A percentile compares a stretch with the other conserved stretches of the same genome.
These are phyloP conservation scores for Gallinago solitaria DNA, from an alignment of 2,797 vertebrate species.

Conservation along the genomic window DNA sequence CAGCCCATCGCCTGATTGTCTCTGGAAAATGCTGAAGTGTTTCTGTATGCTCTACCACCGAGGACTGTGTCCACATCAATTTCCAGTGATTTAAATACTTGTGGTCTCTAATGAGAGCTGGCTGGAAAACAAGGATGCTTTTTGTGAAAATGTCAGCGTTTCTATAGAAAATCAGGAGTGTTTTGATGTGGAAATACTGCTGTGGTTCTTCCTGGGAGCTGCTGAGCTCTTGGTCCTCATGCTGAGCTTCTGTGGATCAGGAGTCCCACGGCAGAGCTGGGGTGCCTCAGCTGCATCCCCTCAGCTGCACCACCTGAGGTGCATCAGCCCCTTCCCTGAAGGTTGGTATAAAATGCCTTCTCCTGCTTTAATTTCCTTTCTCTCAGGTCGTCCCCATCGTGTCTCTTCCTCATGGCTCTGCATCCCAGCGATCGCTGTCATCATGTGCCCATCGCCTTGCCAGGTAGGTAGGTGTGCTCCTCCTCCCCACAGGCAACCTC, in stretches of 20 bases:
- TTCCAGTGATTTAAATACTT: neutral
- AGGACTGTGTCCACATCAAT: neutral
- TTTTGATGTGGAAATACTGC: neutral
- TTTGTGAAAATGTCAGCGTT: neutral
- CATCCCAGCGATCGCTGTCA: accelerated
- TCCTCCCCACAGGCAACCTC: neutral
- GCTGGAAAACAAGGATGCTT: neutral
- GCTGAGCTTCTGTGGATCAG: neutral
- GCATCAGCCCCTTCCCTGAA: neutral
- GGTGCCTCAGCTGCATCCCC: neutral
- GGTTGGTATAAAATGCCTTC: neutral
- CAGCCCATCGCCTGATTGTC: neutral
- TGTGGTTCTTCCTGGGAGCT: neutral
- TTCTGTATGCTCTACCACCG: neutral
- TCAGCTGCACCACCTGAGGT: neutral
- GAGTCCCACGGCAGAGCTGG: neutral
- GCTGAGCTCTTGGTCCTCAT: accelerated
- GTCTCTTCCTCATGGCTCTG: neutral
- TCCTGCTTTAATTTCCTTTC: neutral
- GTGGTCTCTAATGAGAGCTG: neutral
- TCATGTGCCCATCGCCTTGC: accelerated
- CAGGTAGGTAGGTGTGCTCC: neutral
- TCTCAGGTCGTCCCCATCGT: neutral
- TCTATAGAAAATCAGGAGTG: neutral
- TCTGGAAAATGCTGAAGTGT: neutral